A percentile compares a stretch with the other conserved stretches of the same genome.
These are phyloP conservation scores for Microcebus tavaratra DNA, from an alignment of 2,113 vertebrate genomes.

Conservation along the genomic window DNA sequence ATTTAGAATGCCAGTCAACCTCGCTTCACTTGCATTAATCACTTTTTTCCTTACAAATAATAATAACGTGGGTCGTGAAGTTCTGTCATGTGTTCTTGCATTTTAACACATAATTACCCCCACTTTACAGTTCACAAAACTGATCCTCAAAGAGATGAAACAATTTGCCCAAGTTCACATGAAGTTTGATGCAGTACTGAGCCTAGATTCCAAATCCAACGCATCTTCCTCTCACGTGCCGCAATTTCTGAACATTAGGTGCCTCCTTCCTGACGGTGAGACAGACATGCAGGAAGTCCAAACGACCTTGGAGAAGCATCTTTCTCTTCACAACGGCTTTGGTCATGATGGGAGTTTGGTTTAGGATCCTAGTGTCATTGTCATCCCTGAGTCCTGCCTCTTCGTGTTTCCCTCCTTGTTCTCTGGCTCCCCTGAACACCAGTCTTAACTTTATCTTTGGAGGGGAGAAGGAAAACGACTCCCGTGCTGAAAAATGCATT, in stretches of 20 bases:
- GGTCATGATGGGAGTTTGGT: background rate
- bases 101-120: background rate
- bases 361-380: background rate
- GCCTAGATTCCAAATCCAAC: background rate
- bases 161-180: background rate
- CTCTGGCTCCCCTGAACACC: background rate
- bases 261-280: background rate
- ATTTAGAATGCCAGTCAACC: background rate
- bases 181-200: background rate
- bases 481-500: background rate
- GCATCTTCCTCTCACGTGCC: background rate
- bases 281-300: background rate
- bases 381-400: background rate
- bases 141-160: background rate
- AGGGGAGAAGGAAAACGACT: background rate
- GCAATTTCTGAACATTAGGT: background rate
- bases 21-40: background rate
- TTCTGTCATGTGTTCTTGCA: background rate
- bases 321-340: background rate
- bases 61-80: background rate
- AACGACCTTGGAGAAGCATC: background rate
- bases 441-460: background rate
- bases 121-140: background rate
- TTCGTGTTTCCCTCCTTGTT: background rate
- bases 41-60: background rate